Evolutionary conservation across 2,888 invertebrate species (phyloP).

Genomic region (Cosmia trapezina): DNA sequence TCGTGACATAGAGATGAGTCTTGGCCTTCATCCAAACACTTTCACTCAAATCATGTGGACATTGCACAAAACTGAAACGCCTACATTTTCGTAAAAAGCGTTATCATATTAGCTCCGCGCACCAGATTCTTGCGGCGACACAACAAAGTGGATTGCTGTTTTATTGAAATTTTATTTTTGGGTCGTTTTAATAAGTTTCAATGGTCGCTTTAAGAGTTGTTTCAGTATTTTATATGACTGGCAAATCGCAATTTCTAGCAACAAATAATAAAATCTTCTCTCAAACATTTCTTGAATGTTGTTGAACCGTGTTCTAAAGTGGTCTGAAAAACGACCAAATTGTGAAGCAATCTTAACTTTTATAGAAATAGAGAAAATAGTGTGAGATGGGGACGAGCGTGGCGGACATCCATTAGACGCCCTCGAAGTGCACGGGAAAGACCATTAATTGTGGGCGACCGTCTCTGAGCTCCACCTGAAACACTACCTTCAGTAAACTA

Average conservation of each 20-base stretch:
- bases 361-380: slow-evolving; percentile 54
- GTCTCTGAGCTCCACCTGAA: slow-evolving; percentile 64
- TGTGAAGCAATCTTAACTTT: slow-evolving; percentile 53
- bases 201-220: slow-evolving; percentile 22
- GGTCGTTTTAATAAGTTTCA: slow-evolving; percentile 50
- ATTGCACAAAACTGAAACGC: slow-evolving; percentile 75
- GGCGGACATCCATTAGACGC: slow-evolving; percentile 72
- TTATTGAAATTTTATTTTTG: slow-evolving; percentile 55
- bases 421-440: slow-evolving; percentile 69
- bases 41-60: slow-evolving; percentile 81
- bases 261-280: slow-evolving; percentile 32
- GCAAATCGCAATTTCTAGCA: slow-evolving; percentile 28
- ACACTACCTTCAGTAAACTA: slow-evolving; percentile 60
- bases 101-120: slow-evolving; percentile 45
- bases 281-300: slow-evolving; percentile 24
- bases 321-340: slow-evolving; percentile 36
- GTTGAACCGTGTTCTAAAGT: slow-evolving; percentile 30
- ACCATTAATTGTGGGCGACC: slow-evolving; percentile 72
- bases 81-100: slow-evolving; percentile 49
- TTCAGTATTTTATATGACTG: slow-evolving; percentile 37
- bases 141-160: slow-evolving; percentile 49
- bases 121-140: slow-evolving; percentile 41
- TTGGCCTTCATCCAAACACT: slow-evolving; percentile 85
- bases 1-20: slow-evolving; percentile 75
- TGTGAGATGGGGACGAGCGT: slow-evolving; percentile 60